Evolutionary conservation across 2,113 vertebrate genomes (phyloP).

Genomic region (Tachysurus fulvidraco): DNA sequence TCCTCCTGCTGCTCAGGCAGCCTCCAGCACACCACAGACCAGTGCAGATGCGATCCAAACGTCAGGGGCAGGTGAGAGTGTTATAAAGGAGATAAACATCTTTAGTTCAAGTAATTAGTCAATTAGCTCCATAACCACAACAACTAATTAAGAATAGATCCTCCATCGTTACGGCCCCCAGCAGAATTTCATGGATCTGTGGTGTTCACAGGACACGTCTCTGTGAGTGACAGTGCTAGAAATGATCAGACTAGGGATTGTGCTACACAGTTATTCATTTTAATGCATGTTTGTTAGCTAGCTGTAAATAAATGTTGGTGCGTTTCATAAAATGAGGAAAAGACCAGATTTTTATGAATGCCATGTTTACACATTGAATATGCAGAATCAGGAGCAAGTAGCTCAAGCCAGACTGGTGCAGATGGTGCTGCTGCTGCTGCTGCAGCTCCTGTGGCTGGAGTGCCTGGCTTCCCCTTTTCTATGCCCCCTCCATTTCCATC

Average conservation of each 20-base stretch:
- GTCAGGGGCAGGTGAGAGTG: conserved; percentile 66
- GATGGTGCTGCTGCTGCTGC: conserved; percentile 61
- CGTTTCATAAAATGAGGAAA: neutral
- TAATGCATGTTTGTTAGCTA: neutral
- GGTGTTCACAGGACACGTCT: neutral
- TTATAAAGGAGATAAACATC: neutral
- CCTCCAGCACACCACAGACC: conserved; percentile 58
- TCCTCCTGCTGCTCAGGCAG: conserved; percentile 59
- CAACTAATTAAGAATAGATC: neutral
- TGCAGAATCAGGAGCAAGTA: conserved; percentile 60
- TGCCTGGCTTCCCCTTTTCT: conserved; percentile 82
- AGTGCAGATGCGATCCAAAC: conserved; percentile 61
- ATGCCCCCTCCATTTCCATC: conserved; percentile 80
- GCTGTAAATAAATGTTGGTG: neutral
- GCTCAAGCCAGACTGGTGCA: conserved; percentile 57
- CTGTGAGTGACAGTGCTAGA: neutral
- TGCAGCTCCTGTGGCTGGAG: conserved; percentile 59
- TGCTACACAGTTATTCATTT: neutral
- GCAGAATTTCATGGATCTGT: neutral
- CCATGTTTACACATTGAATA: neutral
- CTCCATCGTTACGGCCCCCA: neutral
- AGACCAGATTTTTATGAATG: neutral
- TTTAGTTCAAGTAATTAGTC: neutral
- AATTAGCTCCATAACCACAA: neutral
- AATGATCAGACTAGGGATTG: neutral